A percentile compares a stretch with the other conserved stretches of the same genome.
These are phyloP conservation scores for Emberiza fucata DNA, from an alignment of 2,113 vertebrate species.

Conservation along the genomic window DNA sequence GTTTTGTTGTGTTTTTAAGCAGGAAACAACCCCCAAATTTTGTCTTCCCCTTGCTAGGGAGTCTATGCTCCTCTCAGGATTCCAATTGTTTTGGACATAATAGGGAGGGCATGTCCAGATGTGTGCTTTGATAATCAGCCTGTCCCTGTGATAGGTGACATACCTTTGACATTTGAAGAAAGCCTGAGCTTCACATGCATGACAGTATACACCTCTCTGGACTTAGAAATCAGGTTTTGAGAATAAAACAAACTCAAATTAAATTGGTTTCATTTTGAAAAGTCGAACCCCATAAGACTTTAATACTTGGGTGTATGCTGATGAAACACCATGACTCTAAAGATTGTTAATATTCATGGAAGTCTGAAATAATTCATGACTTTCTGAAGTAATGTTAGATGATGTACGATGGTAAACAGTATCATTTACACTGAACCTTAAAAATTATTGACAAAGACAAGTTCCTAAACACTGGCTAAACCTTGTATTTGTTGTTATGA, in stretches of 20 bases:
- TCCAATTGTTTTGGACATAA: neutral
- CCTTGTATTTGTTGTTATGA: conserved; percentile 82
- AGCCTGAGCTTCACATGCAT: neutral
- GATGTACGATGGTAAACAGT: conserved; percentile 78
- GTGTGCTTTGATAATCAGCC: neutral
- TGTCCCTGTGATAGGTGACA: neutral
- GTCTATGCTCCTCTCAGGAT: neutral
- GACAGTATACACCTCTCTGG: neutral
- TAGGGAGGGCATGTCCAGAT: neutral
- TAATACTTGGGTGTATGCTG: conserved; percentile 71
- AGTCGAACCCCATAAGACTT: conserved; percentile 67
- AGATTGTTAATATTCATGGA: conserved; percentile 79
- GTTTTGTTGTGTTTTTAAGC: neutral
- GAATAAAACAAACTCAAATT: conserved; percentile 38
- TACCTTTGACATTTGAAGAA: neutral
- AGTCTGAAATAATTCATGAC: conserved; percentile 78
- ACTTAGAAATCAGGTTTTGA: conserved; percentile 42
- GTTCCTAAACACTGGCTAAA: conserved; percentile 80
- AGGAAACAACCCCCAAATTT: conserved; percentile 4
- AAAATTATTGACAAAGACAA: conserved; percentile 83
- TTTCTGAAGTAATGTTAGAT: conserved; percentile 73
- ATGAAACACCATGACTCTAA: conserved; percentile 73
- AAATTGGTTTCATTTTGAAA: conserved; percentile 64
- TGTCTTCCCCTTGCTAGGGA: neutral
- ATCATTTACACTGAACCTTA: conserved; percentile 79